A percentile compares a stretch with the other conserved stretches of the same genome.
phyloP scores from a whole-genome alignment of 1,140 invertebrate species.

The Trachelipus rathkii region DNA sequence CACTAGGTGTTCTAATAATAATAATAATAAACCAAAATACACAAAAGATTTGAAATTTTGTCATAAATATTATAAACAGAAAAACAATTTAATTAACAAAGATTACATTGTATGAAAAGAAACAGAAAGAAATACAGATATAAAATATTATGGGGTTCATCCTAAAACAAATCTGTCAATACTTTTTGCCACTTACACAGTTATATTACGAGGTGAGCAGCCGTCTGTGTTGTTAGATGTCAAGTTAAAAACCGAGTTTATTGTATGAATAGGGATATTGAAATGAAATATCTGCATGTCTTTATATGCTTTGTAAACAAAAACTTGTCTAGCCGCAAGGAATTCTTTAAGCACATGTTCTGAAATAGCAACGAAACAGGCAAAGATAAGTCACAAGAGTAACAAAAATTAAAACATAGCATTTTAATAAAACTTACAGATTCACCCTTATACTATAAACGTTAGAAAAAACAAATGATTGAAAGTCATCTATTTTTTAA shows the following conservation, averaged over 20 bases:
- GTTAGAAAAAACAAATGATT: too few relatives aligned
- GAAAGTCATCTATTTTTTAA: too few relatives aligned
- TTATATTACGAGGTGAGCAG: conserved; percentile 40
- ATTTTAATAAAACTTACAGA: too few relatives aligned
- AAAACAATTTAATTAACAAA: background rate
- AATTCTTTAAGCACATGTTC: conserved; percentile 40
- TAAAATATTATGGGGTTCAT: background rate
- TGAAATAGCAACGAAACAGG: background rate
- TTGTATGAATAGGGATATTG: conserved; percentile 43
- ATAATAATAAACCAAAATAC: too few relatives aligned
- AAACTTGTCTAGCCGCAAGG: conserved; percentile 47
- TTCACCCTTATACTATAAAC: too few relatives aligned
- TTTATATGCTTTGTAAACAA: conserved; percentile 47
- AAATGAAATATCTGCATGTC: conserved; percentile 50
- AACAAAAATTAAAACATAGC: too few relatives aligned
- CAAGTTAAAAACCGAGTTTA: conserved; percentile 33
- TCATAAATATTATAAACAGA: too few relatives aligned
- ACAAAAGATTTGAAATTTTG: too few relatives aligned
- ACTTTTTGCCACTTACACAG: conserved; percentile 34
- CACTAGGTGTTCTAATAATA: too few relatives aligned
- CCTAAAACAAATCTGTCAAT: background rate
- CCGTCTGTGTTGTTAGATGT: conserved; percentile 40
- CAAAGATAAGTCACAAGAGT: too few relatives aligned
- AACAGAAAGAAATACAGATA: background rate
- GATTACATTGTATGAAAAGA: background rate